These are phyloP conservation scores for Hydra vulgaris DNA, from an alignment of 30 jellyfish, hydroid and myxozoan species.

Conservation along the genomic window DNA sequence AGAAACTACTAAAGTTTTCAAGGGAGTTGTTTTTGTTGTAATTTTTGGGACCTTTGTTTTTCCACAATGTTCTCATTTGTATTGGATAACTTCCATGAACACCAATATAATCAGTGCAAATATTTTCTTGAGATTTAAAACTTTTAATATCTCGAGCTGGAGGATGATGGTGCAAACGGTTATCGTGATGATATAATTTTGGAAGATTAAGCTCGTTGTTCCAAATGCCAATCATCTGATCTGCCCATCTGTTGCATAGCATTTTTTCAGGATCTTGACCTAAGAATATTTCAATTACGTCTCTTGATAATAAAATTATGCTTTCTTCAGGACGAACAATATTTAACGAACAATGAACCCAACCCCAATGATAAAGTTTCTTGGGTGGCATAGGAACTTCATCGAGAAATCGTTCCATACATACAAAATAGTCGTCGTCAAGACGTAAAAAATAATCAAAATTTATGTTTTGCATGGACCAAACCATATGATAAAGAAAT, in stretches of 20 bases:
- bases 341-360: slow-evolving; percentile 24
- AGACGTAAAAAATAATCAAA: too few relatives aligned
- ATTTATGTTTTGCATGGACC: too few relatives aligned
- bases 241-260: slow-evolving; percentile 56
- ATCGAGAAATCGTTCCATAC: too few relatives aligned
- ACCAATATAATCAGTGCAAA: slow-evolving; percentile 38
- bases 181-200: slow-evolving; percentile 20
- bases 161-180: slow-evolving; percentile 53
- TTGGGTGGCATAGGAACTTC: too few relatives aligned
- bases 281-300: slow-evolving; percentile 23
- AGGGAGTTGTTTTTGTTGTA: too few relatives aligned
- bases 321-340: slow-evolving; percentile 66
- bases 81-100: slow-evolving; percentile 57
- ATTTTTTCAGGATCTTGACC: slow-evolving; percentile 31
- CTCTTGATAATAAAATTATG: slow-evolving; percentile 32
- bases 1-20: too few relatives aligned
- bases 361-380: too few relatives aligned
- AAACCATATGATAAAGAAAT: too few relatives aligned
- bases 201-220: slow-evolving; percentile 20
- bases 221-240: slow-evolving; percentile 54
- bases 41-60: too few relatives aligned
- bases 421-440: too few relatives aligned
- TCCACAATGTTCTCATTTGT: slow-evolving; percentile 33
- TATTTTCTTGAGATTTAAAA: slow-evolving; percentile 13
- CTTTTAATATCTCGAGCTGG: slow-evolving; percentile 16